A percentile compares a stretch with the other conserved stretches of the same genome.
Conservation (phyloP, 1,140 invertebrate species). For the Campoletis sonorensis region DNA sequence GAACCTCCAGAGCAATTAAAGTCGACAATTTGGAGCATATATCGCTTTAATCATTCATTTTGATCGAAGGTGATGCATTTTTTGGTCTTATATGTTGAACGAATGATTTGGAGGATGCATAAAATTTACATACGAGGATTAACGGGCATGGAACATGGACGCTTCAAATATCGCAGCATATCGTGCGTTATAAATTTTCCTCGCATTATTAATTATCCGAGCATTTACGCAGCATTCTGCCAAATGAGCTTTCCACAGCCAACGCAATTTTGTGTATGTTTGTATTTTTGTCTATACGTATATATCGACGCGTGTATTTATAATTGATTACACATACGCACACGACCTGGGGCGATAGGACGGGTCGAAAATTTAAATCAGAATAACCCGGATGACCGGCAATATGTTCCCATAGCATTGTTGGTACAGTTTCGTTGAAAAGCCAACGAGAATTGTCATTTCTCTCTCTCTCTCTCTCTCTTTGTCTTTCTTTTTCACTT, state of each 20-base stretch:
- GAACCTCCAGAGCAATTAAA: no score
- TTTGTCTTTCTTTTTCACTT: neutral
- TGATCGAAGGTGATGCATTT: no score
- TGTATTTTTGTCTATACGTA: neutral
- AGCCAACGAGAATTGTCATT: neutral
- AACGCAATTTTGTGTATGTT: neutral
- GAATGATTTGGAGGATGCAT: no score
- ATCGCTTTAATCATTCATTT: no score
- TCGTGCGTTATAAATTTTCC: constrained; percentile 7
- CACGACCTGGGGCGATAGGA: constrained; percentile 29
- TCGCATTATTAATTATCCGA: constrained; percentile 20
- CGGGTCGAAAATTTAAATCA: constrained; percentile 71
- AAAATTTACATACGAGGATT: no score
- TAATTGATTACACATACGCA: neutral
- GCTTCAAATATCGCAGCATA: no score
- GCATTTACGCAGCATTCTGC: constrained; percentile 34
- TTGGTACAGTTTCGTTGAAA: constrained; percentile 45
- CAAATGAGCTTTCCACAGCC: constrained; percentile 18
- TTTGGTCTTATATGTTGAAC: no score
- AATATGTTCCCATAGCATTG: constrained; percentile 68
- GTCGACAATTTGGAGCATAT: no score
- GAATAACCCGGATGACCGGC: constrained; percentile 63
- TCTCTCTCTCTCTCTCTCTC: constrained; percentile 7
- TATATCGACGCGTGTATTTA: neutral
- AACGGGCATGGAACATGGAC: no score